Percentiles rank a stretch among this genome's conserved stretches.
phyloP scores from a whole-genome alignment of 2,888 invertebrate species.

The Scaptomyza reducta region DNA sequence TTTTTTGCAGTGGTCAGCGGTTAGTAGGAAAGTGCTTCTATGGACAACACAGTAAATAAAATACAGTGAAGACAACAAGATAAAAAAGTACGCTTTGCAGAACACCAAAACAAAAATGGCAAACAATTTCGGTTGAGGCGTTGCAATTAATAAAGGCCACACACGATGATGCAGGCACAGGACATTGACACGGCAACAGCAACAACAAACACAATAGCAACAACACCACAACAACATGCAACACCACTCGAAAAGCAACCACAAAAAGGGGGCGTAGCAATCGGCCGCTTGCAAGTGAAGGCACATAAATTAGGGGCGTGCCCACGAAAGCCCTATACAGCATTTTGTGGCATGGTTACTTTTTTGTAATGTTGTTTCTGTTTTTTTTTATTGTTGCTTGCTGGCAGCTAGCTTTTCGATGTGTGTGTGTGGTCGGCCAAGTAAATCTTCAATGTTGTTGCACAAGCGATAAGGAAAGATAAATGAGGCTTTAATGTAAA shows the following conservation, averaged over 20 bases:
- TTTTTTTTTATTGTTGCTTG: conserved; percentile 10
- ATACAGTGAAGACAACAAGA: conserved; percentile 5
- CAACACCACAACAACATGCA: conserved; percentile 21
- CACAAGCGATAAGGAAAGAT: conserved; percentile 76
- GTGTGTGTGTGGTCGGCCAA: conserved; percentile 40
- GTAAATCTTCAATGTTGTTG: conserved; percentile 78
- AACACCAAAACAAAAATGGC: conserved; percentile 54
- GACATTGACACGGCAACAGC: conserved; percentile 64
- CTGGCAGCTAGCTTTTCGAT: conserved; percentile 7
- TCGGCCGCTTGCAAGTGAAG: conserved; percentile 68
- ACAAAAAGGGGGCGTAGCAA: conserved; percentile 67
- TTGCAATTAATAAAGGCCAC: conserved; percentile 77
- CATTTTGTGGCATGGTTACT: conserved; percentile 29
- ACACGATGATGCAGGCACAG: conserved; percentile 47
- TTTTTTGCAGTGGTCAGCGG: conserved; percentile 54
- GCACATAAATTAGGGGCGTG: conserved; percentile 77
- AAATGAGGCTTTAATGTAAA: conserved; percentile 78
- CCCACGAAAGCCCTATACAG: conserved; percentile 38
- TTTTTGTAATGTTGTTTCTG: conserved; percentile 1
- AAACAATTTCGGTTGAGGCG: conserved; percentile 76
- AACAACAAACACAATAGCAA: conserved; percentile 21
- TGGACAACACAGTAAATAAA: conserved; percentile 18
- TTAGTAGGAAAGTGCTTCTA: conserved; percentile 30
- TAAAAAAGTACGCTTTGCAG: conserved; percentile 12
- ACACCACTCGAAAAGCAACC: conserved; percentile 38